Conservation (phyloP, 2,113 vertebrate species). For the Ammodytes dubius region DNA sequence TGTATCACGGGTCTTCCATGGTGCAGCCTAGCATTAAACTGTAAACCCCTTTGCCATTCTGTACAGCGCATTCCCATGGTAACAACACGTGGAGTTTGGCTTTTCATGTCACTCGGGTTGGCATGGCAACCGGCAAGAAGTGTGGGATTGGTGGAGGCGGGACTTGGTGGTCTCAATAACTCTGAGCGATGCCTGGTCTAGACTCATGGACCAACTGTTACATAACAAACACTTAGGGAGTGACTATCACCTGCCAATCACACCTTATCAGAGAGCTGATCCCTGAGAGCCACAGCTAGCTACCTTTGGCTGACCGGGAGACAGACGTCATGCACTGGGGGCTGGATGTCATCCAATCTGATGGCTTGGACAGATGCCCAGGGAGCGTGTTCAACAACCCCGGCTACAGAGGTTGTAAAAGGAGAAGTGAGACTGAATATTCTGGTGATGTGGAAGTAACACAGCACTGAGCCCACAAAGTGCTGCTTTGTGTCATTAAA, state of each 20-base stretch:
- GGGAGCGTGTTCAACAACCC: slow-evolving; percentile 8
- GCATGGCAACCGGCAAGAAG: slow-evolving; percentile 71
- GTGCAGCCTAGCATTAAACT: slow-evolving; percentile 30
- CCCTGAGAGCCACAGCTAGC: background rate
- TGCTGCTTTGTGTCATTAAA: background rate
- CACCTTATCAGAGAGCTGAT: background rate
- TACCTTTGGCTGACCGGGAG: slow-evolving; percentile 7
- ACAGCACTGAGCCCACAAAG: background rate
- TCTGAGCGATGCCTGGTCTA: slow-evolving; percentile 40
- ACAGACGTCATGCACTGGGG: slow-evolving; percentile 11
- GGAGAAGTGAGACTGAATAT: background rate
- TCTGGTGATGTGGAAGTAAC: background rate
- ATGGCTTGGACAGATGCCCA: slow-evolving; percentile 33
- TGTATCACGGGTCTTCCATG: slow-evolving; percentile 27
- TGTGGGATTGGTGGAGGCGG: slow-evolving; percentile 51
- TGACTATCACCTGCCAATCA: background rate
- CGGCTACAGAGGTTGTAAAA: slow-evolving; percentile 9
- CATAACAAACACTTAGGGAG: slow-evolving; percentile 32
- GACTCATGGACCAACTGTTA: slow-evolving; percentile 35
- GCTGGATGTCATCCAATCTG: background rate
- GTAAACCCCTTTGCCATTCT: slow-evolving; percentile 25
- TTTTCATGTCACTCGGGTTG: slow-evolving; percentile 77
- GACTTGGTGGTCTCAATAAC: slow-evolving; percentile 42
- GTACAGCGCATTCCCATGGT: slow-evolving; percentile 75
- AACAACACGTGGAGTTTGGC: slow-evolving; percentile 71